Evolutionary conservation across 2,797 vertebrate species (phyloP).

Genomic region (Dendrocincla fuliginosa): DNA sequence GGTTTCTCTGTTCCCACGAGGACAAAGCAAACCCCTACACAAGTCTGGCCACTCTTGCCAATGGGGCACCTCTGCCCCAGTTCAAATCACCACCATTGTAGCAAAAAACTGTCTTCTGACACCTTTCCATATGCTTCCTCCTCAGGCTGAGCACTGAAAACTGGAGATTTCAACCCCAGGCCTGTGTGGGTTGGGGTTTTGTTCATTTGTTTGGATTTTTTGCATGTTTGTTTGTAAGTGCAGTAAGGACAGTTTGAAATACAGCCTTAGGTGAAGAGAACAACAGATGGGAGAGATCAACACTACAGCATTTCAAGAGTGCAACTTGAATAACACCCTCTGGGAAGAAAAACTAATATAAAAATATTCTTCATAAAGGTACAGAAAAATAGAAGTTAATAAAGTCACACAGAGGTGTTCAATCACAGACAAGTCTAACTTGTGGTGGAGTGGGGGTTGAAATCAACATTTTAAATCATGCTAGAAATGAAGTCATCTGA

Average conservation of each 20-base stretch:
- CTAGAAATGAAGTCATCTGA: conserved; percentile 37
- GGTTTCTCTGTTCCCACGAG: not conserved
- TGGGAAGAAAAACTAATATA: not conserved
- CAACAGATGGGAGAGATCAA: not conserved
- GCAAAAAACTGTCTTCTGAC: not conserved
- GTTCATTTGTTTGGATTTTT: not conserved
- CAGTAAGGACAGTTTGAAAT: not conserved
- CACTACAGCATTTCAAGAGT: not conserved
- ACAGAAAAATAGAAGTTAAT: not conserved
- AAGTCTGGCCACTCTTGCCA: not conserved
- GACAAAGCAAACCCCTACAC: not conserved
- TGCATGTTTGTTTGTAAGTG: not conserved
- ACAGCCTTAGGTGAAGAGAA: not conserved
- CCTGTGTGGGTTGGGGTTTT: not conserved
- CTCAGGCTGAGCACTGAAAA: not conserved
- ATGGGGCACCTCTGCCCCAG: not conserved
- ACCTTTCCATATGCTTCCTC: not conserved
- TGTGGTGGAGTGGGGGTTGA: not conserved
- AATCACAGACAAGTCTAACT: not conserved
- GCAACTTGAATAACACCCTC: not conserved
- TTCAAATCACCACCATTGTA: not conserved
- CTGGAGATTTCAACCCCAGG: not conserved
- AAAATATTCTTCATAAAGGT: not conserved
- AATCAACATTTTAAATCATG: conserved; percentile 2
- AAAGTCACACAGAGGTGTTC: not conserved